A percentile compares a stretch with the other conserved stretches of the same genome.
phyloP scores from a whole-genome alignment of 2,888 invertebrate species.

The Ceriagrion tenellum region DNA sequence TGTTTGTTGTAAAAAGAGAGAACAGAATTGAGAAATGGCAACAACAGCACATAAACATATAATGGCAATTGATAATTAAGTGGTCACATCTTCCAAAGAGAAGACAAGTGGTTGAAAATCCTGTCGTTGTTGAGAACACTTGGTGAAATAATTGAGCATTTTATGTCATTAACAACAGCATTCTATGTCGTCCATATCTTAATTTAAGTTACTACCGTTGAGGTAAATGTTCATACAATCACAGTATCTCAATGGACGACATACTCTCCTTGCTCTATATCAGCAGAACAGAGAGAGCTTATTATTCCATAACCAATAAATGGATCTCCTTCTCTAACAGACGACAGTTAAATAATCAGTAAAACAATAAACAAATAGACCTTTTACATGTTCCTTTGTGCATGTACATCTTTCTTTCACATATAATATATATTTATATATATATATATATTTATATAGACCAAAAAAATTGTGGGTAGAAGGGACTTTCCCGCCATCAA shows the following conservation, averaged over 20 bases:
- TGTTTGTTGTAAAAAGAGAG: constrained; percentile 59
- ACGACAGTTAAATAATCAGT: constrained; percentile 57
- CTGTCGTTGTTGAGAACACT: constrained; percentile 69
- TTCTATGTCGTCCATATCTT: constrained; percentile 37
- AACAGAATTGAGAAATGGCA: constrained; percentile 69
- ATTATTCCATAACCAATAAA: constrained; percentile 54
- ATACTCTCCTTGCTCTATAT: constrained; percentile 25
- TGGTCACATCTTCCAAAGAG: constrained; percentile 50
- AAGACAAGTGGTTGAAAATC: constrained; percentile 54
- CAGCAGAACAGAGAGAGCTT: constrained; percentile 10
- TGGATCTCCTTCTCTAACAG: constrained; percentile 49
- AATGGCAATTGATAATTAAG: constrained; percentile 67
- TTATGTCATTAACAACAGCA: constrained; percentile 51
- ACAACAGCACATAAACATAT: constrained; percentile 69
- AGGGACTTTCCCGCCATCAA: constrained; percentile 24
- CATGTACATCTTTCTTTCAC: not conserved
- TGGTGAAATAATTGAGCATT: constrained; percentile 70
- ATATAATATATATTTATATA: constrained; percentile 28
- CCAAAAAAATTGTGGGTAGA: constrained; percentile 42
- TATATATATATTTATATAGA: not conserved
- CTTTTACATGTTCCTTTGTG: constrained; percentile 14
- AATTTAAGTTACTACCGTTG: constrained; percentile 43
- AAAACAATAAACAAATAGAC: constrained; percentile 39
- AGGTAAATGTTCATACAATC: constrained; percentile 59
- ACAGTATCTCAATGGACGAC: constrained; percentile 66